Evolutionary conservation across 2,797 vertebrate species (phyloP), one percentile per base, ranked within the genome.

Genomic region (Nyctibius grandis): DNA sequence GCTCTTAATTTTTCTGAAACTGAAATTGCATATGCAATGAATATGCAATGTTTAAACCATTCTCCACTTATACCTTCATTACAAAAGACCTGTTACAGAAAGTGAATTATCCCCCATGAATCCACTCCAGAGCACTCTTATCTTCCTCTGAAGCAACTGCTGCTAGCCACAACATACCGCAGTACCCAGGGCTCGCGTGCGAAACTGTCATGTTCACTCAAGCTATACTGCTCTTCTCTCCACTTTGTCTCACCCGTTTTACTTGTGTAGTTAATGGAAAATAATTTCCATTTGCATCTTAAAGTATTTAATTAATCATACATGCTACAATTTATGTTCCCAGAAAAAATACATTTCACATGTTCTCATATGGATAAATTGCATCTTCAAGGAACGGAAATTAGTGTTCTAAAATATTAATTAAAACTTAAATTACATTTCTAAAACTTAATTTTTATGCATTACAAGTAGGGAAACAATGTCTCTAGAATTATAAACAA

Each of bases 371-470:
- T 8, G 40, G 79, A 96, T 76, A 90, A 95, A 96, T 59, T 76
- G 51, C 70, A 94, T 63, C 77, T 79, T 88, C 88, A 82, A 84
- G 76, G 68, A 91, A 86, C 2, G 50, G 94, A 95, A 95, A 96
- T 90, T 53, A 84, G 54, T 63, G 44, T 5, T 86, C 84, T 89
- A 91, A 91, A 97, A 92, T 89, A 97, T 90, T 95, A 93, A 96
- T 94, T 94, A 92, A 90, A 95, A 94, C 51, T 79, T 54, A 93
- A 95, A 94, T 88, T 88, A 81, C 91, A 94, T 95, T 92, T 91
- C 70, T 85, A 91, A 86, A 91, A 54, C 56, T 67, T 88, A 79
- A 81, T 92, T 93, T 91, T 95, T 87, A 94, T 91, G 83, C 86
- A 89, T 87, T 96, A 87, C 44, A 29, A 85, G n/a, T 48, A 88